Conservation (phyloP, 2,113 vertebrate species). For the Chamaea fasciata region DNA sequence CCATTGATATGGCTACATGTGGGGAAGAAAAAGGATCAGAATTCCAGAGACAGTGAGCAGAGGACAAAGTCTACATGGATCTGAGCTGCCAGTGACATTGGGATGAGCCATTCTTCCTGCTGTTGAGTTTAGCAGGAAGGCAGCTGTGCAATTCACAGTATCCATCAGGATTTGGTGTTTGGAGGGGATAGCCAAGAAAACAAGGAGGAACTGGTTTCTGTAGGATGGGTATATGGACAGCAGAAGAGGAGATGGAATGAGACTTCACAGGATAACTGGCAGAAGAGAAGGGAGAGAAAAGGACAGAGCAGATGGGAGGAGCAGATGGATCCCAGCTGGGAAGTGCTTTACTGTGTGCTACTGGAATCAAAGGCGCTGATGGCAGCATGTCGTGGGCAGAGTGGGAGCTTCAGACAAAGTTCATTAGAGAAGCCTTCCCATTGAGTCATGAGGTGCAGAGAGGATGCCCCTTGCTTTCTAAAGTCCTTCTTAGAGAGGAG, state of each 20-base stretch:
- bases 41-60: not conserved
- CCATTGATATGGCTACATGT: not conserved
- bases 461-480: not conserved
- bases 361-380: not conserved
- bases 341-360: not conserved
- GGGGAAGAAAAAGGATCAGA: not conserved
- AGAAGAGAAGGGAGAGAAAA: not conserved
- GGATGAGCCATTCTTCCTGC: not conserved
- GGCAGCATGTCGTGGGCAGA: not conserved
- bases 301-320: slow-evolving; percentile 6
- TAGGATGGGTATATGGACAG: not conserved
- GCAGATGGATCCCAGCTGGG: slow-evolving; percentile 33
- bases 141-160: not conserved
- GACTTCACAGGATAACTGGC: not conserved
- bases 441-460: not conserved
- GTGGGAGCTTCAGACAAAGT: not conserved
- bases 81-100: rapidly evolving
- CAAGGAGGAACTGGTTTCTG: not conserved
- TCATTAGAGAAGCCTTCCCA: not conserved
- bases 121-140: not conserved
- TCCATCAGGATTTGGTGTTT: not conserved
- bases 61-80: not conserved
- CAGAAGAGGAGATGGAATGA: not conserved
- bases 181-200: not conserved
- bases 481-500: not conserved